Conservation (phyloP, 2,797 vertebrate genomes). For the Lepilemur septentrionalis region DNA sequence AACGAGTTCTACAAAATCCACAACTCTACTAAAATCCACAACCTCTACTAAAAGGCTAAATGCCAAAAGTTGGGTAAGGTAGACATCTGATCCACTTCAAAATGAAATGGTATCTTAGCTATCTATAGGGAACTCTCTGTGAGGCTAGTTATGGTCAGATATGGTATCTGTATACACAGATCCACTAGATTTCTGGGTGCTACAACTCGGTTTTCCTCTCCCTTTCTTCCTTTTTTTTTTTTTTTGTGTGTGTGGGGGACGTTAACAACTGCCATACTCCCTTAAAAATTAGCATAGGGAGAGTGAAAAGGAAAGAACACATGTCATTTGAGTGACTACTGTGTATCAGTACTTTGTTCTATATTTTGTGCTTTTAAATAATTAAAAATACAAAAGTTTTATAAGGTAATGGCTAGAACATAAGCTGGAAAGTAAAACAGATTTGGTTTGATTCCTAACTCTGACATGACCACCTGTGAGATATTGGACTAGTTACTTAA, state of each 20-base stretch:
- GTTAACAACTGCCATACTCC: background rate
- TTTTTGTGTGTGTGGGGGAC: background rate
- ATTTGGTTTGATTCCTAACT: background rate
- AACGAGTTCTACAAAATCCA: background rate
- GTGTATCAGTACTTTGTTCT: background rate
- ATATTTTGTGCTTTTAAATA: background rate
- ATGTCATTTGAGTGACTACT: background rate
- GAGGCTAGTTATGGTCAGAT: background rate
- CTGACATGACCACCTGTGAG: too few relatives aligned
- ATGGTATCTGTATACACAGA: background rate
- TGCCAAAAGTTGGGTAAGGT: fast-evolving
- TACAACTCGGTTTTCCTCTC: background rate
- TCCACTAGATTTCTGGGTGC: background rate
- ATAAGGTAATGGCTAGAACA: background rate
- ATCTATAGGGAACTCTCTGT: background rate
- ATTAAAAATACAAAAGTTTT: background rate
- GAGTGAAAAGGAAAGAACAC: background rate
- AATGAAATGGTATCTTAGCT: background rate
- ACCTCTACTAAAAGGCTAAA: background rate
- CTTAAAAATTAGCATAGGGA: background rate
- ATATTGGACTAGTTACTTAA: background rate
- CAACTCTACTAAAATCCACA: background rate
- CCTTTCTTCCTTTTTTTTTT: background rate
- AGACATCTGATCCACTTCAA: background rate
- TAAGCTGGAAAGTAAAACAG: background rate